These are phyloP conservation scores for Andrena trimmerana DNA, from an alignment of 2,888 invertebrate genomes.

Conservation along the genomic window DNA sequence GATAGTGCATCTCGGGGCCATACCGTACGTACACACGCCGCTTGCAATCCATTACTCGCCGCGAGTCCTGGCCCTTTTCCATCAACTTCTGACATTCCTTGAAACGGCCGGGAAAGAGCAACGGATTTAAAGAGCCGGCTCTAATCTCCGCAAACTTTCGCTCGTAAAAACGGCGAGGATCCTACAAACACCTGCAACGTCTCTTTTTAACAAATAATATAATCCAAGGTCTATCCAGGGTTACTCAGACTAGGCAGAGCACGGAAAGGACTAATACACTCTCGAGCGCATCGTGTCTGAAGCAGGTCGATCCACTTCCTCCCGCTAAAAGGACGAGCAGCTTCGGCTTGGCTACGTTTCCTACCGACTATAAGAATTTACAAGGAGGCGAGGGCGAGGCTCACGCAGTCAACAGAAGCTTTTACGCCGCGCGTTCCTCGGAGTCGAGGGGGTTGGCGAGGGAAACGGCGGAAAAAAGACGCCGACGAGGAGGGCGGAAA, in stretches of 20 bases:
- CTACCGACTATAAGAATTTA: slow-evolving; percentile 31
- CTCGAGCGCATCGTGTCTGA: slow-evolving; percentile 4
- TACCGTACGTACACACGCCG: slow-evolving; percentile 67
- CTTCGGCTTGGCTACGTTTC: not conserved
- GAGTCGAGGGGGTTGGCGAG: not conserved
- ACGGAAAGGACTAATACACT: slow-evolving; percentile 1
- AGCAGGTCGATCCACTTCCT: slow-evolving; percentile 6
- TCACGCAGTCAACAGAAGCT: slow-evolving; percentile 31
- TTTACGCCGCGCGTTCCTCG: slow-evolving; percentile 25
- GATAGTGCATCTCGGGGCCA: slow-evolving; percentile 83
- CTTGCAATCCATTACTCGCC: slow-evolving; percentile 57
- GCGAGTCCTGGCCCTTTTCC: slow-evolving; percentile 66
- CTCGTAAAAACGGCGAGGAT: too few species aligned
- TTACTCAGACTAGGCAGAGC: too few species aligned
- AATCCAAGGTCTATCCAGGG: too few species aligned
- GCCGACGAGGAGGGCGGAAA: not conserved
- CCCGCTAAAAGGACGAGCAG: not conserved
- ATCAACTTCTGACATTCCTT: slow-evolving; percentile 65
- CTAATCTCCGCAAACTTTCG: too few species aligned
- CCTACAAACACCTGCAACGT: too few species aligned
- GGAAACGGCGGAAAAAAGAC: slow-evolving; percentile 4
- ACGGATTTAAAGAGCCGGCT: too few species aligned
- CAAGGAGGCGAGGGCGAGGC: slow-evolving; percentile 12
- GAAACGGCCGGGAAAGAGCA: not conserved
- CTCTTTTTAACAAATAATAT: too few species aligned